These are phyloP conservation scores for Pachyuromys duprasi DNA, from an alignment of 2,797 vertebrate genomes.

Conservation along the genomic window DNA sequence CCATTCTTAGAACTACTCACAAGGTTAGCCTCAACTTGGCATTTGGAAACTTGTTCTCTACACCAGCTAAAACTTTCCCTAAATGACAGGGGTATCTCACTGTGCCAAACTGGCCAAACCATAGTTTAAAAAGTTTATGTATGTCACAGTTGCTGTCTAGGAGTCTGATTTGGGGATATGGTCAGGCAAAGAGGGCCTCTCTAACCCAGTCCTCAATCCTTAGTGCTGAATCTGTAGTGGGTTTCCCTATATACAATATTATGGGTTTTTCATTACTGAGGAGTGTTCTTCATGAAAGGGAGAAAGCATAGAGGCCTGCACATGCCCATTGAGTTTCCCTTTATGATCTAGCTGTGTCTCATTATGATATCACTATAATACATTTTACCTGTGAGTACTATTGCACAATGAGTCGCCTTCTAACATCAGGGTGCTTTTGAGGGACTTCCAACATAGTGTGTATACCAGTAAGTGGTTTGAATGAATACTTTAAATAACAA, in stretches of 20 bases:
- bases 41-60: conserved; percentile 17
- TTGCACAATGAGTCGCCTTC: not conserved
- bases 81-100: not conserved
- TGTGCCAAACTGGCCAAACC: not conserved
- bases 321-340: not conserved
- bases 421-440: not conserved
- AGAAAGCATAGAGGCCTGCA: not conserved
- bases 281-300: not conserved
- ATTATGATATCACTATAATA: not conserved
- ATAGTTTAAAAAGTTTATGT: not conserved
- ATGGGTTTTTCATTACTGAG: not conserved
- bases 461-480: not conserved
- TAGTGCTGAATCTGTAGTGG: not conserved
- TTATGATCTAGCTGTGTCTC: not conserved
- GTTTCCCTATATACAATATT: not conserved
- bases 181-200: not conserved
- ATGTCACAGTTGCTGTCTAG: not conserved
- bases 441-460: not conserved
- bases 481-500: conserved; percentile 18
- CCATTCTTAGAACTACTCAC: not conserved
- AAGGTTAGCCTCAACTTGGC: not conserved
- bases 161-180: not conserved
- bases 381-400: not conserved
- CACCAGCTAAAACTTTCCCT: not conserved
- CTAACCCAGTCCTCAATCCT: not conserved